A percentile compares a stretch with the other conserved stretches of the same genome.
Conservation (phyloP, 2,888 invertebrate genomes). For the Glaucopsyche alexis region DNA sequence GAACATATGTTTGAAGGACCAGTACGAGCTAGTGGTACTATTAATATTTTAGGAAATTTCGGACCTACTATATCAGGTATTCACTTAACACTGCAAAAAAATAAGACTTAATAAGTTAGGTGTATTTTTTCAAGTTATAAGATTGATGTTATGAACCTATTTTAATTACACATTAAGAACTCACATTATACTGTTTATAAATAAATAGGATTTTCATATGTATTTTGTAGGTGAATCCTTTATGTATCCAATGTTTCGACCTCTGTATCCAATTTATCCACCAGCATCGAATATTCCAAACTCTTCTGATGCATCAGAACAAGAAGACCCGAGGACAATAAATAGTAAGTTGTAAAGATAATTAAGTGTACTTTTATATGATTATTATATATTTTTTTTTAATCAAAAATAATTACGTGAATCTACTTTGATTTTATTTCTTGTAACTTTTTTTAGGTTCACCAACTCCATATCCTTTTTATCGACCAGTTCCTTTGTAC, state of each 20-base stretch:
- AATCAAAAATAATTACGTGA: too few relatives aligned
- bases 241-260: neutral
- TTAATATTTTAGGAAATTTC: slow-evolving; percentile 13
- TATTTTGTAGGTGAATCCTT: neutral
- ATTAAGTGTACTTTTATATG: too few relatives aligned
- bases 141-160: too few relatives aligned
- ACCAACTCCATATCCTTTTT: neutral
- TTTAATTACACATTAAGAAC: too few relatives aligned
- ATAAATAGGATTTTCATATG: neutral
- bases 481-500: neutral
- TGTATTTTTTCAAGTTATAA: too few relatives aligned
- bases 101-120: neutral
- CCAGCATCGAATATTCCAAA: neutral
- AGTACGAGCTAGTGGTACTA: slow-evolving; percentile 28
- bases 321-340: neutral
- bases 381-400: too few relatives aligned
- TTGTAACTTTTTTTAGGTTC: neutral
- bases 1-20: slow-evolving; percentile 18
- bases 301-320: neutral
- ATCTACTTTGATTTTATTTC: too few relatives aligned
- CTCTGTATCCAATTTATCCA: neutral
- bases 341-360: neutral
- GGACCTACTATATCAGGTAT: neutral
- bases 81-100: neutral
- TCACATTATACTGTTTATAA: too few relatives aligned